Evolutionary conservation across 2,797 vertebrate genomes (phyloP), one percentile per base, ranked within the genome.

Genomic region (Bryconaethiops microstoma): DNA sequence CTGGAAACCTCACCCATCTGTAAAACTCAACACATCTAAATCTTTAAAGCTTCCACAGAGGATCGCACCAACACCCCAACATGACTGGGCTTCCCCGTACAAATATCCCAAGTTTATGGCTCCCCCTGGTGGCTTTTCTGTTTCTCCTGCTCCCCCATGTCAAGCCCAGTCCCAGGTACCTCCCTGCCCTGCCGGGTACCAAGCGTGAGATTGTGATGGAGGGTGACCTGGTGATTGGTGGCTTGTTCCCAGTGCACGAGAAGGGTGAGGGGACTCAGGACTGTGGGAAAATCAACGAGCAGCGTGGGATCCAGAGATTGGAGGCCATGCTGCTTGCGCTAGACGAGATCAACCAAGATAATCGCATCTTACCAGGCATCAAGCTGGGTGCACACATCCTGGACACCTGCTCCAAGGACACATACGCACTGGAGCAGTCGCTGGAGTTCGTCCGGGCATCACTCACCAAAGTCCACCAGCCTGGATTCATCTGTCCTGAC

Each of bases 401-500:
- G 7, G 98, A 99, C 93, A 99, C 96, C 21, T 99, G 98, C 89
- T 99, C 97, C 54, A 99, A 99, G 90, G 98, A 99, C 93, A 99
- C 98, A 0, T 96, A 99, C 0, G 98, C 98, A 60, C 94, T 99
- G 2, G 98, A 99, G 93, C 98, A 99, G 90, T 97, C 97, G 0
- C 94, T 99, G 9, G 98, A 99, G 93, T 97, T 99, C 0, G 98
- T 99, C 77, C 95, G 98, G 0, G 97, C 98, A 19, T 99, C 98
- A 0, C 96, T 99, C 75, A 98, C 97, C 75, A 96, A 95, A 78
- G 96, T 97, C 48, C 97, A 99, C 0, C 97, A 98, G 87, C 96
- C 97, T 0, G 97, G 97, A 90, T 98, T 99, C 91, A 96, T 98
- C 54, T 99, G 98, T 85, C 98, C 98, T 0, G 98, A 99, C 0